Evolutionary conservation across 2,113 vertebrate genomes (phyloP).

Genomic region (Phoenicopterus ruber): DNA sequence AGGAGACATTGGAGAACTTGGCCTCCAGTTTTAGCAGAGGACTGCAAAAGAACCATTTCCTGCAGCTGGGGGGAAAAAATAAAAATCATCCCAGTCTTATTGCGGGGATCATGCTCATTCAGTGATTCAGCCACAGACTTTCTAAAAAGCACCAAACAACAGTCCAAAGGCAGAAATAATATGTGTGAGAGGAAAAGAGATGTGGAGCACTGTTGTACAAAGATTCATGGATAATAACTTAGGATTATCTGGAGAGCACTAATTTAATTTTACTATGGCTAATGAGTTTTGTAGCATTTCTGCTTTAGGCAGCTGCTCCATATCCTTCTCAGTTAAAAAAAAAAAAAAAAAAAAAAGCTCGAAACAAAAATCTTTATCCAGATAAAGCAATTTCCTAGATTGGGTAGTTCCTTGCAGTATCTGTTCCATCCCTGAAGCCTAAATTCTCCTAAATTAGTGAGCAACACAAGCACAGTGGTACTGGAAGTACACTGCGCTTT

Average conservation of each 20-base stretch:
- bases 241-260: neutral
- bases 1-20: neutral
- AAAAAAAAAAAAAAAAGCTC: neutral
- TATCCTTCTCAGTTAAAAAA: neutral
- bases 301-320: conserved; percentile 6
- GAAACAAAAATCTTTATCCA: neutral
- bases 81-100: neutral
- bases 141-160: neutral
- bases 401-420: neutral
- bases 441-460: neutral
- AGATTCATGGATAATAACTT: neutral
- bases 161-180: neutral
- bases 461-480: neutral
- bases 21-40: neutral
- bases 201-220: neutral
- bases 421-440: neutral
- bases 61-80: neutral
- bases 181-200: neutral
- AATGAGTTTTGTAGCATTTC: conserved; percentile 42
- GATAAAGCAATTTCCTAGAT: neutral
- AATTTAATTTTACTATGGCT: conserved; percentile 21
- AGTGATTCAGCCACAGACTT: neutral
- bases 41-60: neutral
- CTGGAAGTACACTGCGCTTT: neutral
- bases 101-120: neutral